phyloP scores from a whole-genome alignment of 2,113 vertebrate species.

The Actenoides hombroni region DNA sequence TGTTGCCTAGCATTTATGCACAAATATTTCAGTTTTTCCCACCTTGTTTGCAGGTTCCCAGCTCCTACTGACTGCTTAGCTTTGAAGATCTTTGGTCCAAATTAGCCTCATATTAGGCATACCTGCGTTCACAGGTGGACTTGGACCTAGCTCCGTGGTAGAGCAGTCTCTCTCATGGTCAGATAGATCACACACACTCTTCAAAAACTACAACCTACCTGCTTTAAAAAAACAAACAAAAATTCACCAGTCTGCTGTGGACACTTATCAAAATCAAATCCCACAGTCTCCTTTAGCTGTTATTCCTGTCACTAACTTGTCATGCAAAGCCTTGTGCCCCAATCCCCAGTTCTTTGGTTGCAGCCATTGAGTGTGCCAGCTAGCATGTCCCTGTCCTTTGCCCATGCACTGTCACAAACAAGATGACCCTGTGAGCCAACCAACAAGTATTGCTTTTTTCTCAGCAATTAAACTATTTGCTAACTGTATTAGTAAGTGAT shows the following conservation, averaged over 20 bases:
- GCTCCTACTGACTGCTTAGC: neutral
- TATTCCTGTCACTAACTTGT: neutral
- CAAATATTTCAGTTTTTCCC: neutral
- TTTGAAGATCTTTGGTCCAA: neutral
- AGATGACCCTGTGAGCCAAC: neutral
- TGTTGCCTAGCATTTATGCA: neutral
- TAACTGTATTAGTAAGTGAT: neutral
- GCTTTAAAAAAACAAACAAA: neutral
- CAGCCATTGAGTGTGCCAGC: neutral
- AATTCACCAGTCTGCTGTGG: neutral
- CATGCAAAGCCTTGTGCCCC: neutral
- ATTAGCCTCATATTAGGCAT: neutral
- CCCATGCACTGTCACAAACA: neutral
- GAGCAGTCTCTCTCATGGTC: accelerated
- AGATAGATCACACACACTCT: neutral
- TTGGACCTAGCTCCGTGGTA: neutral
- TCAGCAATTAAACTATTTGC: neutral
- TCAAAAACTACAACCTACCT: neutral
- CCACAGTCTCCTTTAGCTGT: neutral
- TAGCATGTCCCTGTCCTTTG: neutral
- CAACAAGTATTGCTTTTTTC: neutral
- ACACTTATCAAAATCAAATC: neutral
- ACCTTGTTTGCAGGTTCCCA: neutral
- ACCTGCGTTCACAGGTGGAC: neutral
- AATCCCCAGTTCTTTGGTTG: neutral